Evolutionary conservation across 2,888 invertebrate genomes (phyloP).

Genomic region (Spicauda simplicius): DNA sequence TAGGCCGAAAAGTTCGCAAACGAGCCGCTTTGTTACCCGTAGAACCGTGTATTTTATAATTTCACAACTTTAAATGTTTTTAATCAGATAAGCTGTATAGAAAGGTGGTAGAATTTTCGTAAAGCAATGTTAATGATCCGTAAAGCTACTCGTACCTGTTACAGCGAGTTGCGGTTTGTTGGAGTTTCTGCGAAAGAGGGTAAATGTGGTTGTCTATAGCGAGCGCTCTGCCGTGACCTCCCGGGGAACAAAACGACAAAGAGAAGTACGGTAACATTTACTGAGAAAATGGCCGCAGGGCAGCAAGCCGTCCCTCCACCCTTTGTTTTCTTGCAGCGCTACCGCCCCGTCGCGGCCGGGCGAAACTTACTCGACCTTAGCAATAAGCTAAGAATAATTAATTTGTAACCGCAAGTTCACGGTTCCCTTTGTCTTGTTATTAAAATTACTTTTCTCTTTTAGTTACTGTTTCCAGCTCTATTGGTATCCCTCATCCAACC

Average conservation of each 20-base stretch:
- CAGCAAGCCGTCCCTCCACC: slow-evolving; percentile 64
- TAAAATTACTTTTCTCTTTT: slow-evolving; percentile 30
- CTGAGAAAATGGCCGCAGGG: slow-evolving; percentile 75
- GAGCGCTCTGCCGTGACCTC: slow-evolving; percentile 69
- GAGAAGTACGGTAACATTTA: slow-evolving; percentile 70
- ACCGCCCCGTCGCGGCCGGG: slow-evolving; percentile 49
- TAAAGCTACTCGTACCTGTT: slow-evolving; percentile 67
- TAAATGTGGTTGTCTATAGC: slow-evolving; percentile 67
- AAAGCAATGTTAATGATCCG: slow-evolving; percentile 64
- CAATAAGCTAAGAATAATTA: slow-evolving; percentile 50
- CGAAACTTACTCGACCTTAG: slow-evolving; percentile 56
- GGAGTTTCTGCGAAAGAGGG: slow-evolving; percentile 63
- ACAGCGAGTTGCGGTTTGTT: slow-evolving; percentile 61
- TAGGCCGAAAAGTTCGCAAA: background rate
- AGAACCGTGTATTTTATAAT: background rate
- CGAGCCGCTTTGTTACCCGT: background rate
- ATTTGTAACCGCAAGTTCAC: slow-evolving; percentile 40
- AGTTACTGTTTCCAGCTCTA: slow-evolving; percentile 30
- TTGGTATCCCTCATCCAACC: slow-evolving; percentile 6
- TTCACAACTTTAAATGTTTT: background rate
- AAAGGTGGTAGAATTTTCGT: slow-evolving; percentile 3
- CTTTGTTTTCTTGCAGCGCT: slow-evolving; percentile 72
- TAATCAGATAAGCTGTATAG: slow-evolving; percentile 14
- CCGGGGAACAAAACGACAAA: slow-evolving; percentile 69
- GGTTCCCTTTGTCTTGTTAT: slow-evolving; percentile 35